Evolutionary conservation across 2,888 invertebrate species (phyloP).

Genomic region (Oligia strigilis): DNA sequence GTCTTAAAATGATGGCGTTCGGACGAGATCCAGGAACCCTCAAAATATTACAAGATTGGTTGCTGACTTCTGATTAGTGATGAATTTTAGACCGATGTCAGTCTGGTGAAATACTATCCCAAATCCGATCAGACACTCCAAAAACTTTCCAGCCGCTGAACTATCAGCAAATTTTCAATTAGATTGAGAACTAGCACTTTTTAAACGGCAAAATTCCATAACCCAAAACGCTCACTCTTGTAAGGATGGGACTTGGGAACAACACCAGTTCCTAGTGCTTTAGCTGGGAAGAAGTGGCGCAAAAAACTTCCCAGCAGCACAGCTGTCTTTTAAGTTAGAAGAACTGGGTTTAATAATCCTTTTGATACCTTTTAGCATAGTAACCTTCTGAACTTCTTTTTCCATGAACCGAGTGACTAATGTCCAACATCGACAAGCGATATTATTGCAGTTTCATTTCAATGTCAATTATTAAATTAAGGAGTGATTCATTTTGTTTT

Average conservation of each 20-base stretch:
- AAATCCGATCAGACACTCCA: background rate
- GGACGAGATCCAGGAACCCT: too few species aligned
- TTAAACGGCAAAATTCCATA: background rate
- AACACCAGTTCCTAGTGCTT: background rate
- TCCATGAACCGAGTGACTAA: slow-evolving; percentile 35
- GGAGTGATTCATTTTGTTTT: slow-evolving; percentile 50
- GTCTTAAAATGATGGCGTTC: background rate
- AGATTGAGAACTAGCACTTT: background rate
- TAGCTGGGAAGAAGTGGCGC: background rate
- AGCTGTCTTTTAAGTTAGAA: background rate
- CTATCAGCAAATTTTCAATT: background rate
- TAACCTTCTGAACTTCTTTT: slow-evolving; percentile 32
- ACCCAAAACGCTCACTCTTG: too few species aligned
- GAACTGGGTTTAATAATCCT: background rate
- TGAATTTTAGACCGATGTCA: background rate
- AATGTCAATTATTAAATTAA: slow-evolving; percentile 50
- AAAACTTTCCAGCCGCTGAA: background rate
- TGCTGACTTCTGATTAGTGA: background rate
- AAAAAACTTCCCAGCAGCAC: background rate
- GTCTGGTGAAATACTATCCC: too few species aligned
- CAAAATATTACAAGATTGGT: background rate
- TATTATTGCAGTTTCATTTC: slow-evolving; percentile 50
- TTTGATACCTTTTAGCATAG: background rate
- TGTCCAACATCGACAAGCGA: slow-evolving; percentile 29
- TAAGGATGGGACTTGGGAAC: too few species aligned